Evolutionary conservation across 2,888 invertebrate genomes (phyloP).

Genomic region (Chalcosyrphus nemorum): DNA sequence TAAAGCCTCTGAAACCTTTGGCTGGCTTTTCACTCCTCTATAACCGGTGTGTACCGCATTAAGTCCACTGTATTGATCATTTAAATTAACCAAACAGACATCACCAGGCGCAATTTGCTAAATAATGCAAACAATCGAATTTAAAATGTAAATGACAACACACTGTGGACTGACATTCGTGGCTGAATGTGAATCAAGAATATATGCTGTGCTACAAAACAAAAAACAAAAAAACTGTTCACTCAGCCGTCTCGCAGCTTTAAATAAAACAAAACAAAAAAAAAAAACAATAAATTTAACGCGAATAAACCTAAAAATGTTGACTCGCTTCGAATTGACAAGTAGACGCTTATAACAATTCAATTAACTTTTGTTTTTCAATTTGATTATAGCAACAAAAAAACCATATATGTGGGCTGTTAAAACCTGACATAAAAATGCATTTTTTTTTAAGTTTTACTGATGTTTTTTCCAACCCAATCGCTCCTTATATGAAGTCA

Average conservation of each 20-base stretch:
- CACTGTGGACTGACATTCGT: constrained; percentile 15
- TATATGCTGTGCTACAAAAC: background rate
- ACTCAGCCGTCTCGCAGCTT: background rate
- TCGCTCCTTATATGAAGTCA: background rate
- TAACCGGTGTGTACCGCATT: background rate
- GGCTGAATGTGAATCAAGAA: background rate
- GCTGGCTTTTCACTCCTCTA: background rate
- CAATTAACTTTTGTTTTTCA: constrained; percentile 49
- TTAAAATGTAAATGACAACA: constrained; percentile 54
- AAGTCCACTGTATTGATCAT: constrained; percentile 22
- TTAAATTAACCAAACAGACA: constrained; percentile 49
- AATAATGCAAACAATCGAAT: constrained; percentile 46
- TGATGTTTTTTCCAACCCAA: background rate
- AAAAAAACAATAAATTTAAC: background rate
- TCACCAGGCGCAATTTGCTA: constrained; percentile 27
- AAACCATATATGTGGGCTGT: background rate
- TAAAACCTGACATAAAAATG: constrained; percentile 30
- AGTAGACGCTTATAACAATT: constrained; percentile 37
- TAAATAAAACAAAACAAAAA: background rate
- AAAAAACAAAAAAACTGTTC: background rate
- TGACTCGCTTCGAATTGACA: constrained; percentile 16
- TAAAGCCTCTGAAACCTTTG: too few relatives aligned
- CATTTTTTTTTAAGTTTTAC: too few relatives aligned
- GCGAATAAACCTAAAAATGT: background rate
- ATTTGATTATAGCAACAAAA: background rate